Percentiles rank a stretch among this genome's conserved stretches.
phyloP scores from a whole-genome alignment of 2,113 vertebrate species.

The Albula goreensis region DNA sequence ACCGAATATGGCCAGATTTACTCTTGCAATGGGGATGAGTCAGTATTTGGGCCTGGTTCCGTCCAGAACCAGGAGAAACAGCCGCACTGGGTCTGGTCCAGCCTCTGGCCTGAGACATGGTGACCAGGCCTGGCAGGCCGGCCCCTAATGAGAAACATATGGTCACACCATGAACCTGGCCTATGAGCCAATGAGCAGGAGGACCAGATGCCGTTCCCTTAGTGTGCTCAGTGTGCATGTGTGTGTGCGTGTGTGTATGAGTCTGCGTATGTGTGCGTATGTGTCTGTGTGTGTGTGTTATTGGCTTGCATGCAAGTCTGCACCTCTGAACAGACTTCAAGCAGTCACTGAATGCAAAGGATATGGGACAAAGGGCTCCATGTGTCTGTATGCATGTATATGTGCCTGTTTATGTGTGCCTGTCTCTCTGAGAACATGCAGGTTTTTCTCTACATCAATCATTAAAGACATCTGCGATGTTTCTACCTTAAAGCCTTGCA shows the following conservation, averaged over 20 bases:
- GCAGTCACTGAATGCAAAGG: no score
- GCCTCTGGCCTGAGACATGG: conserved; percentile 31
- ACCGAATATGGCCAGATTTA: conserved; percentile 1
- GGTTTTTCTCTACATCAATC: no score
- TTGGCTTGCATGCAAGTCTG: no score
- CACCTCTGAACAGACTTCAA: no score
- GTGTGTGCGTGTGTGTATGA: not conserved
- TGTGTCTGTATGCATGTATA: not conserved
- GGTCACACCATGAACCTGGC: not conserved
- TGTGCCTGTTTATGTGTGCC: not conserved
- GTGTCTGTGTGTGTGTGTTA: not conserved
- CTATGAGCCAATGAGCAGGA: not conserved
- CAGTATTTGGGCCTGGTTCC: conserved; percentile 26
- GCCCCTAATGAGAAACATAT: conserved; percentile 49
- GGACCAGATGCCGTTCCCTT: not conserved
- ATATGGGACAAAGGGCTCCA: no score
- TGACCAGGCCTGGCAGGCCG: conserved; percentile 35
- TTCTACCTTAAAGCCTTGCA: no score
- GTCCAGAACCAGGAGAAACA: conserved; percentile 26
- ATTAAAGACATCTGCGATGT: no score
- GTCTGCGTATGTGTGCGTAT: not conserved
- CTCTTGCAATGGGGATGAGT: conserved; percentile 7
- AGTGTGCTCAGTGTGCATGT: not conserved
- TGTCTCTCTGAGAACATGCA: not conserved
- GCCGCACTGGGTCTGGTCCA: conserved; percentile 23